phyloP scores from a whole-genome alignment of 2,113 vertebrate species.

The Oxyruncus cristatus region DNA sequence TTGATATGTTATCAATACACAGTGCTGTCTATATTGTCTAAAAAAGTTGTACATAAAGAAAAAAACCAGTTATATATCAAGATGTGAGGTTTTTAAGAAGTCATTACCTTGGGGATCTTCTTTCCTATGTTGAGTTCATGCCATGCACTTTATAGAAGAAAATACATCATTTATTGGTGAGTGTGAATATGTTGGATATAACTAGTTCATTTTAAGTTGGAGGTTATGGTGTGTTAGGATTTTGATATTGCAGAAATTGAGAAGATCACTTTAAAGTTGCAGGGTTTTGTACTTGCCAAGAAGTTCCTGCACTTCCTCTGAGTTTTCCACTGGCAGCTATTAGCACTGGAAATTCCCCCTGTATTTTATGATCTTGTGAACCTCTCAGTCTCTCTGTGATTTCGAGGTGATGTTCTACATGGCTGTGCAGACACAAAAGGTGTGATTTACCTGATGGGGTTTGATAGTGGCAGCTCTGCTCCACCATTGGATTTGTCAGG shows the following conservation, averaged over 20 bases:
- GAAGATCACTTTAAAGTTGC: neutral
- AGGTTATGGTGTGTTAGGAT: neutral
- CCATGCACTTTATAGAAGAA: slow-evolving; percentile 10
- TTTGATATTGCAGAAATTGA: neutral
- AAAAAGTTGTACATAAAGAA: neutral
- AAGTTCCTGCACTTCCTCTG: neutral
- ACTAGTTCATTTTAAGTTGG: neutral
- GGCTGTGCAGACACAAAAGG: neutral
- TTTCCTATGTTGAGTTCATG: neutral
- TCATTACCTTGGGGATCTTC: neutral
- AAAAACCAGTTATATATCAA: neutral
- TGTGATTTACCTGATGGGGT: neutral
- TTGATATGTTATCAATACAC: neutral
- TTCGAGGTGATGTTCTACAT: neutral
- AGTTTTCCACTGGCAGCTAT: neutral
- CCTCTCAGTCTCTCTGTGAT: neutral
- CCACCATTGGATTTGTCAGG: neutral
- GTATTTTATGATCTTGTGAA: neutral
- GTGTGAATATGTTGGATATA: neutral
- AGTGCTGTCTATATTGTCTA: neutral
- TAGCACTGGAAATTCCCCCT: neutral
- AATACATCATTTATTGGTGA: neutral
- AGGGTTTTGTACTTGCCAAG: neutral
- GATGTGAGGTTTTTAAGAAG: neutral
- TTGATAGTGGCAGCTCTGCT: neutral